A percentile compares a stretch with the other conserved stretches of the same genome.
Evolutionary conservation across 1,140 invertebrate species (phyloP).

Genomic region (Pseudobourletiella spinata): DNA sequence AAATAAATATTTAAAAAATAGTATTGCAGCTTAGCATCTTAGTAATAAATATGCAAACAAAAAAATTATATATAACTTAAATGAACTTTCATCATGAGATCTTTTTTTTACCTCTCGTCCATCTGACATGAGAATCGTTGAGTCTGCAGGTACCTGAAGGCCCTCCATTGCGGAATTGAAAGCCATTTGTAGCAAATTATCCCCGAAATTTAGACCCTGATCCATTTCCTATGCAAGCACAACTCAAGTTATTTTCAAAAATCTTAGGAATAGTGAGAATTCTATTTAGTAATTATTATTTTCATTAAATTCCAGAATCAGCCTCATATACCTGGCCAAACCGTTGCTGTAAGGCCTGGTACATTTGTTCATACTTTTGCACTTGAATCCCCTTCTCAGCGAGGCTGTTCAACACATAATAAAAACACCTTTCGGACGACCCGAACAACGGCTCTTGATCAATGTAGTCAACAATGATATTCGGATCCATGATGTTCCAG

Average conservation of each 20-base stretch:
- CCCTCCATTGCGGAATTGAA: conserved; percentile 42
- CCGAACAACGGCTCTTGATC: conserved; percentile 46
- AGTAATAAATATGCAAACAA: background rate
- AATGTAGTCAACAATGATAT: conserved; percentile 44
- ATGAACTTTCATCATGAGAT: conserved; percentile 15
- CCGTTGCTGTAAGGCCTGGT: conserved; percentile 46
- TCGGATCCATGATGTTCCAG: conserved; percentile 43
- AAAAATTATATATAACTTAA: conserved; percentile 13
- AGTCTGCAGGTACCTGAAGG: conserved; percentile 35
- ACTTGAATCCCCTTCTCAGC: conserved; percentile 49
- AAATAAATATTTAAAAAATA: background rate
- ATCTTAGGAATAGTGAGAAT: background rate
- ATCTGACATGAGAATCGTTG: conserved; percentile 24
- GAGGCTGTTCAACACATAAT: conserved; percentile 50
- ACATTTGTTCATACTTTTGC: conserved; percentile 46
- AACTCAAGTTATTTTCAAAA: conserved; percentile 10
- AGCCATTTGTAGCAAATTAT: conserved; percentile 42
- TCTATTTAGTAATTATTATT: background rate
- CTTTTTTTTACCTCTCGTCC: conserved; percentile 18
- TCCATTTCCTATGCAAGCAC: conserved; percentile 33
- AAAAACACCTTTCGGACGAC: conserved; percentile 47
- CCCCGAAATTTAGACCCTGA: conserved; percentile 35
- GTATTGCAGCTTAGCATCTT: background rate
- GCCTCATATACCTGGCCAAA: conserved; percentile 41
- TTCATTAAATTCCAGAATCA: too few species aligned